Evolutionary conservation across 2,888 invertebrate genomes (phyloP).

Genomic region (Neoitamus cyanurus): DNA sequence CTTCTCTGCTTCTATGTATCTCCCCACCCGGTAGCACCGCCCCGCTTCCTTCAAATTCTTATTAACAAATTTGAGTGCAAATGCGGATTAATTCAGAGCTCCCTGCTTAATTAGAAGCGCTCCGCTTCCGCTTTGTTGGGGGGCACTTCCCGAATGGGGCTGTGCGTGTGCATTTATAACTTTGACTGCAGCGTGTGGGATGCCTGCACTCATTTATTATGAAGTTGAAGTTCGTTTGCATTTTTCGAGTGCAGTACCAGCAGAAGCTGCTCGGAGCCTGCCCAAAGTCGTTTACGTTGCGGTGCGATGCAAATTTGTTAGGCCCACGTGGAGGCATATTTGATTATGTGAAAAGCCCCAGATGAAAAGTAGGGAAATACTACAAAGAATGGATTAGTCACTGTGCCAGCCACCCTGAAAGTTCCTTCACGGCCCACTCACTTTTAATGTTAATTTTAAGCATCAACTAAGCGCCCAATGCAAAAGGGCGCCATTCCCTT

Average conservation of each 20-base stretch:
- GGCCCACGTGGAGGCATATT: neutral
- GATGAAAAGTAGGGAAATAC: neutral
- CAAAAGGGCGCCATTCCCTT: too few relatives aligned
- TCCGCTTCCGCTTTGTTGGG: neutral
- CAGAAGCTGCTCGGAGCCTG: neutral
- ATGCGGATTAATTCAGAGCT: neutral
- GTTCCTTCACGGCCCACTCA: neutral
- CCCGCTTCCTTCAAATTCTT: neutral
- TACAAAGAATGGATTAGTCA: neutral
- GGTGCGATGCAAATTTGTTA: neutral
- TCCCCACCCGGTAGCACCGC: neutral
- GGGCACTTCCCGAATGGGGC: neutral
- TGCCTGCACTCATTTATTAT: neutral
- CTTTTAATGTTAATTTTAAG: neutral
- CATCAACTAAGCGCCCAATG: neutral
- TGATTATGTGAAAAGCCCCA: neutral
- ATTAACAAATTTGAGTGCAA: constrained; percentile 5
- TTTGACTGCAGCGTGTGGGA: neutral
- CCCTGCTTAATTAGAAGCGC: neutral
- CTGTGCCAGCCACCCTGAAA: neutral
- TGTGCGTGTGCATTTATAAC: neutral
- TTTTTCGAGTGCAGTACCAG: neutral
- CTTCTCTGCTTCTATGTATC: neutral
- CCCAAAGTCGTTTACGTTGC: neutral
- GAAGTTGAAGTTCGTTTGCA: neutral